These are phyloP conservation scores for Apoda limacodes DNA, from an alignment of 2,888 invertebrate genomes.

Conservation along the genomic window DNA sequence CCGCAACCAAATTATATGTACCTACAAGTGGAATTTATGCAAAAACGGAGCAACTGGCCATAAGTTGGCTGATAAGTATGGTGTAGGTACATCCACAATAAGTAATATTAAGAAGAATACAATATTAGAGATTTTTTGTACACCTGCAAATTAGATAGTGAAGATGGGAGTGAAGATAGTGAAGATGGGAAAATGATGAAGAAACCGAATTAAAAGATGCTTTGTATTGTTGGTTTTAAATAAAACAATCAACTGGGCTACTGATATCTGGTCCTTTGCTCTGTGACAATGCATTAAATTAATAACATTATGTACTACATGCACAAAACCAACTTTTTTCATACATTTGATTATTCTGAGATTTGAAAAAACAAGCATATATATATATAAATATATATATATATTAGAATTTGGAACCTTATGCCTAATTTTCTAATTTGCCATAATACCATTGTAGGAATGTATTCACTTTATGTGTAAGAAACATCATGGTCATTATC, in stretches of 20 bases:
- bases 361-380: no score
- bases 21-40: no score
- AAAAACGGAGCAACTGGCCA: slow-evolving; percentile 22
- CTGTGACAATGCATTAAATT: slow-evolving; percentile 23
- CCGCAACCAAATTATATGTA: no score
- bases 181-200: slow-evolving; percentile 23
- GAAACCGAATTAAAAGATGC: slow-evolving; percentile 22
- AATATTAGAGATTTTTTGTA: slow-evolving; percentile 21
- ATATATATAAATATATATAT: no score
- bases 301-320: no score
- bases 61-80: slow-evolving; percentile 24
- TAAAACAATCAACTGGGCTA: slow-evolving; percentile 21
- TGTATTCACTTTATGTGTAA: no score
- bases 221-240: slow-evolving; percentile 23
- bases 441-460: no score
- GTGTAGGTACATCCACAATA: slow-evolving; percentile 24
- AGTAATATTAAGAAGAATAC: slow-evolving; percentile 24
- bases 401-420: no score
- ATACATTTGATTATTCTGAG: no score
- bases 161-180: slow-evolving; percentile 22
- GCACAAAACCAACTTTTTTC: no score
- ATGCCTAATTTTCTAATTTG: no score
- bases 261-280: slow-evolving; percentile 22
- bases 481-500: no score
- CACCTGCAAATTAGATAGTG: slow-evolving; percentile 21